Conservation (phyloP, 2,113 vertebrate genomes). For the Pterophyllum scalare region DNA sequence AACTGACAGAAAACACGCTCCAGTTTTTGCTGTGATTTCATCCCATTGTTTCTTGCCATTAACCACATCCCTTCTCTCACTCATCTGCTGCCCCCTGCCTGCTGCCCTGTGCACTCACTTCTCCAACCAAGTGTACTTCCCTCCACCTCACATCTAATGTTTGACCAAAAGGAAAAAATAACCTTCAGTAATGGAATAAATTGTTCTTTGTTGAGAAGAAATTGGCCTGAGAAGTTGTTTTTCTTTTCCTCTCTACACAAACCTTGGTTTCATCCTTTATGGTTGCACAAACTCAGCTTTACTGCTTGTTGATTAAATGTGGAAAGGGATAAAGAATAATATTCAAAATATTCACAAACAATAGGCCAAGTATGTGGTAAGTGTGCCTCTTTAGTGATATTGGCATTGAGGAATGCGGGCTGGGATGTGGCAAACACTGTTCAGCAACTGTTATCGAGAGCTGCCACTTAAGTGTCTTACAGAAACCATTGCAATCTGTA, state of each 20-base stretch:
- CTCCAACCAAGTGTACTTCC: conserved; percentile 45
- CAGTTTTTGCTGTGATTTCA: conserved; percentile 21
- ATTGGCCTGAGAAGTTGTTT: background rate
- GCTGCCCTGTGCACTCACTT: conserved; percentile 58
- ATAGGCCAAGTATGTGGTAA: background rate
- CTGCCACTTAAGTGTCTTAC: background rate
- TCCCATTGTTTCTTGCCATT: conserved; percentile 13
- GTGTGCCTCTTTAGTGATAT: background rate
- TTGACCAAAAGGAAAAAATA: conserved; percentile 43
- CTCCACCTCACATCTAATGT: conserved; percentile 45
- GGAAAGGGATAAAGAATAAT: background rate
- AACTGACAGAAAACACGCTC: background rate
- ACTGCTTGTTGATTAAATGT: background rate
- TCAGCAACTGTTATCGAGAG: background rate
- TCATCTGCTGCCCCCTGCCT: conserved; percentile 65
- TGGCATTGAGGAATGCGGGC: background rate
- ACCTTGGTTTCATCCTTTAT: background rate
- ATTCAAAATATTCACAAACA: background rate
- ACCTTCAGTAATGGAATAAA: conserved; percentile 36
- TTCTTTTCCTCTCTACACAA: background rate
- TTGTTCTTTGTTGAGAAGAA: conserved; percentile 61
- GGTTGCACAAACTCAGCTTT: background rate
- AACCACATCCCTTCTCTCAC: background rate
- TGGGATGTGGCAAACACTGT: background rate
- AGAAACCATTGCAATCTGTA: background rate